A percentile compares a stretch with the other conserved stretches of the same genome.
These are phyloP conservation scores for Isotomurus palustris DNA, from an alignment of 2,888 invertebrate species.

Conservation along the genomic window DNA sequence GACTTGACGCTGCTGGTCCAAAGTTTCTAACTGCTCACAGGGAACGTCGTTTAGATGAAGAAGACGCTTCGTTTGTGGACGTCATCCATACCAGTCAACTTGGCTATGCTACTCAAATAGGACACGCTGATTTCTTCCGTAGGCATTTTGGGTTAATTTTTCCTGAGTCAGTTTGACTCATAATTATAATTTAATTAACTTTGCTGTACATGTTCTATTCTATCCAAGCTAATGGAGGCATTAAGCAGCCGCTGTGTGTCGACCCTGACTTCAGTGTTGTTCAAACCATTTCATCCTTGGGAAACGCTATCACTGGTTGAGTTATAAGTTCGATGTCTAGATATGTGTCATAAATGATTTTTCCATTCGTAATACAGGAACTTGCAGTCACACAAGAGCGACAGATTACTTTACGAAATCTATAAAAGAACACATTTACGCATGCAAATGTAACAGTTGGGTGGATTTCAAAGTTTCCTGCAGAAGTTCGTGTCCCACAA, in stretches of 20 bases:
- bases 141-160: no score
- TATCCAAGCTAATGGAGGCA: constrained; percentile 14
- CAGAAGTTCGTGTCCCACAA: constrained; percentile 18
- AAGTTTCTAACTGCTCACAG: constrained; percentile 57
- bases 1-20: constrained; percentile 61
- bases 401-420: constrained; percentile 26
- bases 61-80: constrained; percentile 62
- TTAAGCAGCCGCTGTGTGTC: constrained; percentile 21
- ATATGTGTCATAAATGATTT: neutral
- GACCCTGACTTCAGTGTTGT: constrained; percentile 21
- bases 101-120: constrained; percentile 23
- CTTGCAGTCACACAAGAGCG: constrained; percentile 28
- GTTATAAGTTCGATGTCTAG: no score
- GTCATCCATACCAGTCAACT: constrained; percentile 59
- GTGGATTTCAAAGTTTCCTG: constrained; percentile 27
- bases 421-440: constrained; percentile 20
- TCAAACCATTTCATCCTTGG: constrained; percentile 17
- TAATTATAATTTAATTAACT: neutral
- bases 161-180: no score
- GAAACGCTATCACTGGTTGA: constrained; percentile 15
- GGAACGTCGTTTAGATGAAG: constrained; percentile 55
- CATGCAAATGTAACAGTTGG: constrained; percentile 33
- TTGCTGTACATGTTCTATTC: neutral
- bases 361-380: constrained; percentile 13
- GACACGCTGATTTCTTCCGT: constrained; percentile 34